A percentile compares a stretch with the other conserved stretches of the same genome.
Conservation (phyloP, 1,140 invertebrate species). For the Neuroterus valhalla region DNA sequence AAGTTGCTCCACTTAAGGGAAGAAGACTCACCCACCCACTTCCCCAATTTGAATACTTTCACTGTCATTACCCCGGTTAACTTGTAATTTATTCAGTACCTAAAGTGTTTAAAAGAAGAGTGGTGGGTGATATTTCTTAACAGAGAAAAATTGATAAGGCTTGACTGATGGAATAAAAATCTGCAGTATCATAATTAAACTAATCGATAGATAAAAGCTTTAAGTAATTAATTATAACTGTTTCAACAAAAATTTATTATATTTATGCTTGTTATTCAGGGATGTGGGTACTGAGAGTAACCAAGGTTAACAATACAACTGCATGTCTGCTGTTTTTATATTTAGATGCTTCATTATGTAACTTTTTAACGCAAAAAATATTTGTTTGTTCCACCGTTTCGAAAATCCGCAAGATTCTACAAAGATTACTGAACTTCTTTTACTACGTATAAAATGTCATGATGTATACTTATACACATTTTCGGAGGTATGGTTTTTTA, state of each 20-base stretch:
- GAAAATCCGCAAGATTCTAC: not conserved
- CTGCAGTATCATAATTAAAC: too few species aligned
- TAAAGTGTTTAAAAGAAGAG: slow-evolving; percentile 1
- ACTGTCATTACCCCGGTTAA: slow-evolving; percentile 24
- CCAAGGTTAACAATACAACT: too few species aligned
- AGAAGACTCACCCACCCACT: slow-evolving; percentile 22
- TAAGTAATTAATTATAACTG: too few species aligned
- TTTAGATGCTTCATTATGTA: too few species aligned
- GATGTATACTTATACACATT: too few species aligned
- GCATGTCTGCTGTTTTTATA: too few species aligned
- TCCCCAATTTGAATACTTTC: slow-evolving; percentile 21
- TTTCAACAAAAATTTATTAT: too few species aligned
- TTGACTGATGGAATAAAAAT: not conserved
- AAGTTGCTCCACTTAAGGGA: slow-evolving; percentile 26
- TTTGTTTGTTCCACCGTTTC: not conserved
- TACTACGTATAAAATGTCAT: too few species aligned
- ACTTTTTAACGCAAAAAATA: not conserved
- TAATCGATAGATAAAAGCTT: too few species aligned
- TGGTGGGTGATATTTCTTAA: not conserved
- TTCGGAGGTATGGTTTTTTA: too few species aligned
- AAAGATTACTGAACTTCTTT: not conserved
- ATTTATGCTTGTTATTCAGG: too few species aligned
- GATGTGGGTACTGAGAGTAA: too few species aligned
- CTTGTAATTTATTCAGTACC: slow-evolving; percentile 28
- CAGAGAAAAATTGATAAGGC: not conserved